These are phyloP conservation scores for Pristionchus entomophagus DNA, from an alignment of 2,888 invertebrate genomes.

Conservation along the genomic window DNA sequence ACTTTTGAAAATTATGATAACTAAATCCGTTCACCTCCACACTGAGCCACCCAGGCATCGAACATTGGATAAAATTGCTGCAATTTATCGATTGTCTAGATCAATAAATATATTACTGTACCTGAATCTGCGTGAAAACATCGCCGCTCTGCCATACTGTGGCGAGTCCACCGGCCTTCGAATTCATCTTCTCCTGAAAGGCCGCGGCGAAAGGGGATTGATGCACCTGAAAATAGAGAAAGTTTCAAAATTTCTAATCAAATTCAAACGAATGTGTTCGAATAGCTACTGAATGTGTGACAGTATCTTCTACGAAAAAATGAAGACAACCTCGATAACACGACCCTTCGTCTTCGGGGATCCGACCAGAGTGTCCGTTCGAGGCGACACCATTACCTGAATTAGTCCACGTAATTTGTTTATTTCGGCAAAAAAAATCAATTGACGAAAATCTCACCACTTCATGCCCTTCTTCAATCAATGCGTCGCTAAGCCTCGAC, in stretches of 20 bases:
- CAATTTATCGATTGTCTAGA: neutral
- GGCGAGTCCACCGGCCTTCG: neutral
- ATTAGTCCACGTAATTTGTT: neutral
- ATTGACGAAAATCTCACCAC: slow-evolving; percentile 51
- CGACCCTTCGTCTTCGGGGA: neutral
- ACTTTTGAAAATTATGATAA: neutral
- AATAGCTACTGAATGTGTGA: too few relatives aligned
- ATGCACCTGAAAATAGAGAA: neutral
- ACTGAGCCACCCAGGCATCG: neutral
- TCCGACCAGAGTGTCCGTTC: neutral
- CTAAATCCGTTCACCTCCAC: neutral
- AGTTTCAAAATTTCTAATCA: too few relatives aligned
- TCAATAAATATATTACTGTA: neutral
- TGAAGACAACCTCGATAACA: neutral
- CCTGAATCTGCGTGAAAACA: neutral
- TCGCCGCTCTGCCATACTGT: neutral
- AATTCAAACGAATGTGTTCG: too few relatives aligned
- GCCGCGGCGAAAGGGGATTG: neutral
- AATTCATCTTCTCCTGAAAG: neutral
- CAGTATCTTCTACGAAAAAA: neutral
- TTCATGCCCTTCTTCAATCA: slow-evolving; percentile 57
- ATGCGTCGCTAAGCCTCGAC: slow-evolving; percentile 55
- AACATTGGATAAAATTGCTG: slow-evolving; percentile 19
- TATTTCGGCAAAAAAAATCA: neutral
- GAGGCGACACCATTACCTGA: slow-evolving; percentile 26